These are phyloP conservation scores for Chironomus riparius DNA, from an alignment of 2,888 invertebrate species.

Conservation along the genomic window DNA sequence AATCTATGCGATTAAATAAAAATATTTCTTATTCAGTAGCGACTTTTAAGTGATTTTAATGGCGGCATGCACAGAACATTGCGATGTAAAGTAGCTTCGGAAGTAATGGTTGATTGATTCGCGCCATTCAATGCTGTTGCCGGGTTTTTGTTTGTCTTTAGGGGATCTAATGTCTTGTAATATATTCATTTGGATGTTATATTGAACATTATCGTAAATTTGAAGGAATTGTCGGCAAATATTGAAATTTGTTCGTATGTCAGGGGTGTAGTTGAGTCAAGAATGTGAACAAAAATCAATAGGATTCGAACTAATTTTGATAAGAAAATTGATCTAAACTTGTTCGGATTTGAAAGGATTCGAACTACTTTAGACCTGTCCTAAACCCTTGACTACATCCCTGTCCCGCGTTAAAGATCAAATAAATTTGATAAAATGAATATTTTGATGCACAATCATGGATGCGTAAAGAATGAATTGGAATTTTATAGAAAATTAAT, in stretches of 20 bases:
- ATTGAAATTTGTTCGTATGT: too few species aligned
- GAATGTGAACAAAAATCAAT: too few species aligned
- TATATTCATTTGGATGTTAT: too few species aligned
- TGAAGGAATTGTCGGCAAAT: too few species aligned
- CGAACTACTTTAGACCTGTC: too few species aligned
- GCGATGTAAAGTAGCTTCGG: background rate
- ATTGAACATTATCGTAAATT: too few species aligned
- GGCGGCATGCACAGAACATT: background rate
- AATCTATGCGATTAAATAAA: background rate
- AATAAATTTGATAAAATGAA: background rate
- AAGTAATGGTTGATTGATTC: slow-evolving; percentile 18
- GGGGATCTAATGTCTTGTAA: too few species aligned
- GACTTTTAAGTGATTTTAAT: slow-evolving; percentile 20
- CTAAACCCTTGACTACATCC: background rate
- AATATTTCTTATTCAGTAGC: background rate
- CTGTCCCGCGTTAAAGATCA: background rate
- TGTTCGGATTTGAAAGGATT: too few species aligned
- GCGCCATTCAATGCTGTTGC: background rate
- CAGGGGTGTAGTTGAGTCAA: too few species aligned
- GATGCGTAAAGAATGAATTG: background rate
- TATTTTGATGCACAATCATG: background rate
- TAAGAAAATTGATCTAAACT: too few species aligned
- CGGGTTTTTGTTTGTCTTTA: too few species aligned
- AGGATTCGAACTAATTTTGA: too few species aligned
- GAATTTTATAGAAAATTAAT: background rate